A percentile compares a stretch with the other conserved stretches of the same genome.
phyloP scores from a whole-genome alignment of 2,113 vertebrate species.

The human region GRCh38 chr17:54209501-54210000 shows the following conservation, averaged over 20 bases:
- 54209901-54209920: neutral
- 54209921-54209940: neutral
- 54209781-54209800: neutral
- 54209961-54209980: too few relatives aligned
- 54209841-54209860: neutral
- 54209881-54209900: neutral
- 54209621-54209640: neutral
- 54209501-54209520: neutral
- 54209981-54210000: neutral
- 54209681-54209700: neutral
- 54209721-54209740: neutral
- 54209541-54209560: neutral
- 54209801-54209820: neutral
- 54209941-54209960: neutral
- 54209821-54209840: neutral
- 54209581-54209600: neutral
- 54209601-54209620: neutral
- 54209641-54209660: neutral
- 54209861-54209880: neutral
- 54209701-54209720: neutral
- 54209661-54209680: neutral
- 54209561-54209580: neutral
- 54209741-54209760: neutral
- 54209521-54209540: neutral
- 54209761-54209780: neutral